These are phyloP conservation scores for Merodon equestris DNA, from an alignment of 2,888 invertebrate species.

Conservation along the genomic window DNA sequence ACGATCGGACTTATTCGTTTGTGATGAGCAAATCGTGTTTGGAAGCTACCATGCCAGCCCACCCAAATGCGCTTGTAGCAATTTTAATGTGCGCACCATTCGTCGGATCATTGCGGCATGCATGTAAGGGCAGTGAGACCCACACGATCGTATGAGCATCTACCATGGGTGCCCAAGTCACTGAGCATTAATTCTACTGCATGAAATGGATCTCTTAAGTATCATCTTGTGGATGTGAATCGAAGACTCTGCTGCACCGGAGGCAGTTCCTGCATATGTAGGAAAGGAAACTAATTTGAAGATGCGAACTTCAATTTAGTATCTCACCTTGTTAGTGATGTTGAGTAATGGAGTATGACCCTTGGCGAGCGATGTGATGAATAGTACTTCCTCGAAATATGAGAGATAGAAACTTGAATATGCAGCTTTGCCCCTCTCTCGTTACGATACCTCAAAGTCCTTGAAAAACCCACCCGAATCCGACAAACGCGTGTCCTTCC, in stretches of 20 bases:
- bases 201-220: slow-evolving; percentile 60
- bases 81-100: slow-evolving; percentile 49
- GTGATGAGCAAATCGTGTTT: slow-evolving; percentile 15
- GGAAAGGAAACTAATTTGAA: slow-evolving; percentile 64
- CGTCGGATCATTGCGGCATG: slow-evolving; percentile 36
- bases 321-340: slow-evolving; percentile 77
- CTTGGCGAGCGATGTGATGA: slow-evolving; percentile 45
- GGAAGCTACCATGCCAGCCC: slow-evolving; percentile 69
- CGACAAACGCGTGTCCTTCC: not conserved
- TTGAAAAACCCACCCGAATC: too few species aligned
- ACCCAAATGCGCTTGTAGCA: slow-evolving; percentile 73
- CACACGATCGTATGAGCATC: slow-evolving; percentile 58
- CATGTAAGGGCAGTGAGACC: slow-evolving; percentile 57
- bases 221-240: slow-evolving; percentile 29
- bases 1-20: slow-evolving; percentile 10
- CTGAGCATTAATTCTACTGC: slow-evolving; percentile 56
- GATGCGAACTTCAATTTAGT: slow-evolving; percentile 77
- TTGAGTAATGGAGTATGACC: slow-evolving; percentile 71
- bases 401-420: too few species aligned
- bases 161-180: slow-evolving; percentile 44
- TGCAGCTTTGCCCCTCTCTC: too few species aligned
- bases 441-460: too few species aligned
- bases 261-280: slow-evolving; percentile 61
- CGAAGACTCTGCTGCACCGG: slow-evolving; percentile 30
- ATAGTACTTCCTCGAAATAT: slow-evolving; percentile 6